Evolutionary conservation across 2,797 vertebrate genomes (phyloP), one percentile per base, ranked within the genome.

Genomic region (Pangasius mekongensis): DNA sequence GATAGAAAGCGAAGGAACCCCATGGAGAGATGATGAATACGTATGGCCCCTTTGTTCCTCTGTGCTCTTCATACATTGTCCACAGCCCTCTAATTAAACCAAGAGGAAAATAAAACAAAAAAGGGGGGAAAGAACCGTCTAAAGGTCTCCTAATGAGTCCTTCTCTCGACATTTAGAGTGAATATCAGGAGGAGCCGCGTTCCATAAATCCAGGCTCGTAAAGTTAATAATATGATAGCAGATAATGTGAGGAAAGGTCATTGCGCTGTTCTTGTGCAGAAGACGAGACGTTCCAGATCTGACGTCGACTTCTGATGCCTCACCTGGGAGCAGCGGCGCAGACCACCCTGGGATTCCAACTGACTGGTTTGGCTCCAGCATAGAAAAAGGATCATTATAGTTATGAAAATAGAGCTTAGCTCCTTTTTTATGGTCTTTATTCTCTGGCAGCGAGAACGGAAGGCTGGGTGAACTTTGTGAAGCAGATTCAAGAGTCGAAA

Each of bases 61-160:
- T n/a, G 7, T 33, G 69, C 60, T 89, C 83, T 85, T 88, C 56
- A 66, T 47, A 64, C 18, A 27, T 71, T 52, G 58, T 90, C 85
- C 14, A 36, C 54, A 81, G 83, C 56, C 84, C 56, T 91, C 76
- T 92, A 91, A 92, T 91, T 91, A 92, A 80, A 76, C 66, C 49
- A 62, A 71, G 39, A 89, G 86, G 87, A 88, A 74, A 89, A 90
- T 90, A 91, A 89, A 89, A 82, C 85, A 84, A 60, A 87, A 86
- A 89, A 60, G 16, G 24, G 49, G 52, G 30, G 76, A 86, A 83
- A 64, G 87, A 54, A 73, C 33, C 66, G 3, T 85, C 78, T 86
- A 90, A 92, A 90, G 91, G 87, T 89, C 89, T 89, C 43, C 85
- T 90, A 92, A 92, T 88, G 91, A 91, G 91, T 89, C 86, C 88